A percentile compares a stretch with the other conserved stretches of the same genome.
phyloP scores from a whole-genome alignment of 2,797 vertebrate species.

The Austrolebias charrua region DNA sequence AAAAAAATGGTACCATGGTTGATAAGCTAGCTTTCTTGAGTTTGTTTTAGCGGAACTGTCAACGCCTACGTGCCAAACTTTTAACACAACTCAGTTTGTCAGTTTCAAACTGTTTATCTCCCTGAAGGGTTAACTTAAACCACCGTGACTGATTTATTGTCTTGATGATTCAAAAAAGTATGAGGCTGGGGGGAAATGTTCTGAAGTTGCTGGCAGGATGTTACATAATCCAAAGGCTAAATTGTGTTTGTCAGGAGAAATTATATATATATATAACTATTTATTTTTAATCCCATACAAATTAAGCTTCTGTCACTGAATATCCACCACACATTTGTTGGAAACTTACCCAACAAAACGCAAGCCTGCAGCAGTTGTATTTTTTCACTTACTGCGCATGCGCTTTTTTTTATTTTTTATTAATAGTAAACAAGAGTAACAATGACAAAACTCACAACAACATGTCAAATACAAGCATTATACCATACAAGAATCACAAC shows the following conservation, averaged over 20 bases:
- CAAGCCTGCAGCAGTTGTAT: too few relatives aligned
- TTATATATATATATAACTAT: neutral
- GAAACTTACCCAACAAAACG: too few relatives aligned
- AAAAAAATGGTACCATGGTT: too few relatives aligned
- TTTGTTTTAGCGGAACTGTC: constrained; percentile 1
- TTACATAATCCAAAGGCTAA: constrained; percentile 27
- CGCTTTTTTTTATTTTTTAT: too few relatives aligned
- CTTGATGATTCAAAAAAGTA: constrained; percentile 3
- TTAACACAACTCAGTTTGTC: neutral
- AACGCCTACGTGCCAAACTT: constrained; percentile 33
- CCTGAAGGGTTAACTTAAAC: neutral
- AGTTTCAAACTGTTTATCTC: neutral
- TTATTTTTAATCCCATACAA: neutral
- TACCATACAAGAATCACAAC: too few relatives aligned
- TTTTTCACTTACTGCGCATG: too few relatives aligned
- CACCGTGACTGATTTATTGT: constrained; percentile 16
- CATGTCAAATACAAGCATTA: too few relatives aligned
- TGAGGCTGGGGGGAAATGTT: neutral
- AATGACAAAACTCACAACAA: too few relatives aligned
- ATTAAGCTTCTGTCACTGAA: neutral
- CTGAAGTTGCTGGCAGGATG: constrained; percentile 20
- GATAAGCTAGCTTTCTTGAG: too few relatives aligned
- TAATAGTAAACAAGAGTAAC: too few relatives aligned
- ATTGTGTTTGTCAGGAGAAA: neutral
- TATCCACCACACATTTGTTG: too few relatives aligned